A percentile compares a stretch with the other conserved stretches of the same genome.
These are phyloP conservation scores for Pseudois nayaur DNA, from an alignment of 2,113 vertebrate species.

Conservation along the genomic window DNA sequence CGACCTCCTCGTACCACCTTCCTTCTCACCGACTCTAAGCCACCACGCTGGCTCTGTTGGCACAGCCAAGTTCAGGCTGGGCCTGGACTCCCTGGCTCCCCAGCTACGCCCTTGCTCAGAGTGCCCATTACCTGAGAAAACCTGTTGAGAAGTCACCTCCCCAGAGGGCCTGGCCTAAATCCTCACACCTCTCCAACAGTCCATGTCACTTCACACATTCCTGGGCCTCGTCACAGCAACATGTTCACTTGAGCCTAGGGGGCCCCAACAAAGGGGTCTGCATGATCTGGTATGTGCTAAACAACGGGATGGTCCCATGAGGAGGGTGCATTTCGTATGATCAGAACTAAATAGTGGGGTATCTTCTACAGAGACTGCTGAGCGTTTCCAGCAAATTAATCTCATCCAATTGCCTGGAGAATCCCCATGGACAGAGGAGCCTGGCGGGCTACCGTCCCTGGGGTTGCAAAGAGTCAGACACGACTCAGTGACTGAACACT, in stretches of 20 bases:
- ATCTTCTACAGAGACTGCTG: neutral
- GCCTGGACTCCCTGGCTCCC: neutral
- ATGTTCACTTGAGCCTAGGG: neutral
- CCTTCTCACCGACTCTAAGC: neutral
- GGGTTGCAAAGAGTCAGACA: neutral
- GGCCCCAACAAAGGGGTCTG: neutral
- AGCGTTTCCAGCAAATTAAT: neutral
- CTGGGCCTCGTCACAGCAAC: neutral
- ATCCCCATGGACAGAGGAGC: neutral
- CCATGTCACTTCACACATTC: neutral
- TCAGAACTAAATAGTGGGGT: neutral
- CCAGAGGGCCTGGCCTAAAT: neutral
- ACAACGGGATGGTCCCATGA: too few species aligned
- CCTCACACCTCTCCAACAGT: neutral
- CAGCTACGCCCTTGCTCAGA: accelerated
- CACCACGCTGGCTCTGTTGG: too few species aligned
- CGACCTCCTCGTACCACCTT: neutral
- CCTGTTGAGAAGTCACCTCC: neutral
- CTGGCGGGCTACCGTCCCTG: neutral
- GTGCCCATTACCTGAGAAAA: too few species aligned
- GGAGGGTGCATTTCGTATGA: neutral
- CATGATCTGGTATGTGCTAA: too few species aligned
- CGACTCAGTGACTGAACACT: neutral
- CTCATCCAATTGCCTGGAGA: neutral
- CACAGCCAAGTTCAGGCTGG: neutral